Evolutionary conservation across 1,140 invertebrate genomes (phyloP).

Genomic region (Spodoptera litura): DNA sequence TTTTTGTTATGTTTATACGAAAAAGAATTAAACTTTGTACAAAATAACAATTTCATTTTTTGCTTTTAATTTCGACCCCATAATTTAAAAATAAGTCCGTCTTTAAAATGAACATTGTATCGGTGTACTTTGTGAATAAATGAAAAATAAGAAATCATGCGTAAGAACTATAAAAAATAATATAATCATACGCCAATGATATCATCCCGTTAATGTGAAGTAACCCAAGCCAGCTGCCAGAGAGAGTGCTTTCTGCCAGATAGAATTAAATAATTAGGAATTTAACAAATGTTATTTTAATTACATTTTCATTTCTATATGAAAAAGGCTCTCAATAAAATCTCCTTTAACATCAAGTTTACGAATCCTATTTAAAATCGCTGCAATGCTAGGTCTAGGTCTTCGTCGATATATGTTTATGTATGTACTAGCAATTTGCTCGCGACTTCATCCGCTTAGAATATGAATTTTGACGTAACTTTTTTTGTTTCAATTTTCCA

Average conservation of each 20-base stretch:
- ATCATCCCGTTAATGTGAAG: too few species aligned
- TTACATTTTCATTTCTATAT: neutral
- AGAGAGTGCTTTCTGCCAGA: neutral
- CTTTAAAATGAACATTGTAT: too few species aligned
- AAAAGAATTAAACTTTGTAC: slow-evolving; percentile 51
- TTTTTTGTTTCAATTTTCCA: too few species aligned
- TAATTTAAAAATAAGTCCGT: neutral
- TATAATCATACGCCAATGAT: neutral
- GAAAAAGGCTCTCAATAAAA: too few species aligned
- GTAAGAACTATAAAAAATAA: neutral
- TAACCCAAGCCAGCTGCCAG: neutral
- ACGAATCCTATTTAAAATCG: too few species aligned
- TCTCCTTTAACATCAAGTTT: too few species aligned
- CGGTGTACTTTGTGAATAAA: neutral
- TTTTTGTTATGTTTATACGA: slow-evolving; percentile 58
- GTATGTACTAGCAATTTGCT: too few species aligned
- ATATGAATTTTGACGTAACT: too few species aligned
- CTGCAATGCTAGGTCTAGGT: too few species aligned
- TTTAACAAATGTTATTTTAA: slow-evolving; percentile 3
- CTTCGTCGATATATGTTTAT: too few species aligned
- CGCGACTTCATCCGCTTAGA: too few species aligned
- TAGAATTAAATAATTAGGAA: neutral
- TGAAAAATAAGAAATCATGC: neutral
- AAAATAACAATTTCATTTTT: slow-evolving; percentile 33
- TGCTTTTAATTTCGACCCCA: neutral